Evolutionary conservation across 2,797 vertebrate species (phyloP).

Genomic region (Gorsachius magnificus): DNA sequence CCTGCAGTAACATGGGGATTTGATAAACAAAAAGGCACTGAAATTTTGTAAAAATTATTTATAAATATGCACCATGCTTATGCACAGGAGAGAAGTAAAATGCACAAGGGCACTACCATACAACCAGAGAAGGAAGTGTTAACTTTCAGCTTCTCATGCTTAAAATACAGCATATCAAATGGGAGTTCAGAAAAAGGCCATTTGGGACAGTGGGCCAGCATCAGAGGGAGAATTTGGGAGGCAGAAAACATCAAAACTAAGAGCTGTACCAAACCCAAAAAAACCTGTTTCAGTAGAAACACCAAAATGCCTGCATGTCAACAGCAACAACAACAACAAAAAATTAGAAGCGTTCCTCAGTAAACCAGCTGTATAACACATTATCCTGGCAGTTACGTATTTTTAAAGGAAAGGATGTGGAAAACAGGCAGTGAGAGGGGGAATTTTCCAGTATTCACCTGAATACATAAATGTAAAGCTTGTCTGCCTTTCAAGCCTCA

Average conservation of each 20-base stretch:
- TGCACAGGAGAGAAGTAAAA: not conserved
- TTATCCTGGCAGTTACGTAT: not conserved
- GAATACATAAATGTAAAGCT: not conserved
- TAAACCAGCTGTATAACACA: not conserved
- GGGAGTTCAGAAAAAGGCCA: not conserved
- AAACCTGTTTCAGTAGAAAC: not conserved
- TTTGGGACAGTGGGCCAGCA: not conserved
- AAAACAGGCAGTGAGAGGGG: not conserved
- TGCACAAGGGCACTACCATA: not conserved
- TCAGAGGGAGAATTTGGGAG: not conserved
- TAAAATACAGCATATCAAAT: not conserved
- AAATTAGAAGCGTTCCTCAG: not conserved
- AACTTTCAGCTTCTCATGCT: not conserved
- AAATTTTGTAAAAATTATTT: not conserved
- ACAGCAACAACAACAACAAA: not conserved
- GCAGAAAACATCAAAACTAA: not conserved
- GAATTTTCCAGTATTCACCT: not conserved
- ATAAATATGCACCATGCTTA: not conserved
- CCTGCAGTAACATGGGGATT: not conserved
- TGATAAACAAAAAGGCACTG: not conserved
- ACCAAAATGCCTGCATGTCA: not conserved
- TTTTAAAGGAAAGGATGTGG: not conserved
- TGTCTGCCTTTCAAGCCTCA: not conserved
- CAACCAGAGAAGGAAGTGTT: not conserved
- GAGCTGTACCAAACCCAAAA: not conserved